Base-by-base conservation (phyloP, 2,888 invertebrate species). In the Gymnoscelis rufifasciata region DNA sequence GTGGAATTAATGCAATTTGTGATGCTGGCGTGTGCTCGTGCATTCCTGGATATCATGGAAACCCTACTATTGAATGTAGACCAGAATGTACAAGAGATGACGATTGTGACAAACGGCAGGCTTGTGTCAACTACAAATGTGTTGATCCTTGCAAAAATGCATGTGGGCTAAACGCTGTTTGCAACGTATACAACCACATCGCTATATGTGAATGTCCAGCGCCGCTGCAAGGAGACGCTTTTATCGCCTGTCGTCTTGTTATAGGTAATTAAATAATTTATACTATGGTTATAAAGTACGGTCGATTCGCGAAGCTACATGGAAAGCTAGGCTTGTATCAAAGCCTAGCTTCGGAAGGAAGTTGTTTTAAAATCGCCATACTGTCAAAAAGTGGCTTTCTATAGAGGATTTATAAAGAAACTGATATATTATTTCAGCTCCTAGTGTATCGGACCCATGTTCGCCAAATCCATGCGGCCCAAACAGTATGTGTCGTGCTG, bases 151-250 rank as follows among this genome's bases (percentile, higher is more conserved):
- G 95, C 66, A 90, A 89, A 12, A 91, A 92, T 35, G 88, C 91
- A 5, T 95, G 95, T 66, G 94, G 93, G 3, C 51, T 82, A 4
- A 92, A 92, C 67, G 92, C 95, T 28, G 82, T 92, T 53, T 95
- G 95, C 68, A 90, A 92, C 51, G 94, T 94, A 1, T 90, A 93
- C 56, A 93, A 94, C 70, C 95, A 95, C 66, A 91, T 92, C 28
- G 94, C 95, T 1, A 91, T 92, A 52, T 95, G 95, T 71, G 91
- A 91, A 51, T 95, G 95, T 71, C 91, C 91, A 10, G 74, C 89
- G 8, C 93, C 93, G 35, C 92, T 92, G 58, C 92, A 91, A 28
- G 96, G 96, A 47, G 94, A 95, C 86, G 94, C 95, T 14, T 94
- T 95, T 67, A 91, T 90, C 52, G 90, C 90, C 51, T 95, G 95